These are phyloP conservation scores for Cirrhinus mrigala DNA, from an alignment of 2,797 vertebrate genomes.

Conservation along the genomic window DNA sequence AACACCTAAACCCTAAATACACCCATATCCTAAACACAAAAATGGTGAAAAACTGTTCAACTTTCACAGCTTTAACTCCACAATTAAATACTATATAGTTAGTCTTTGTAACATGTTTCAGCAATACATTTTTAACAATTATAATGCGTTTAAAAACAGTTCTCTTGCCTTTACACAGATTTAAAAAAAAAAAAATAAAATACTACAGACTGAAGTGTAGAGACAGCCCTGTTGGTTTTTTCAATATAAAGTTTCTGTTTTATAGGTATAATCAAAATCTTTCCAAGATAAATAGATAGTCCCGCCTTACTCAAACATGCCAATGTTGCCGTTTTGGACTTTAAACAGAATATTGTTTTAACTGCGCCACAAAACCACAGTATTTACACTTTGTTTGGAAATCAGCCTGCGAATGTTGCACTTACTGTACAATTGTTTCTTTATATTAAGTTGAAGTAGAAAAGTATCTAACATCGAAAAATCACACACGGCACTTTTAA, in stretches of 20 bases:
- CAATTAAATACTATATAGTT: too few species aligned
- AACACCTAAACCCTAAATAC: too few species aligned
- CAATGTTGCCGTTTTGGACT: background rate
- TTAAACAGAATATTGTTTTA: background rate
- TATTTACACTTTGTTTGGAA: background rate
- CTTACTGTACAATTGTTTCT: background rate
- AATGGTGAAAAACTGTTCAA: too few species aligned
- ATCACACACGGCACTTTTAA: background rate
- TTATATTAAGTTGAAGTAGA: background rate
- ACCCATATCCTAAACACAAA: too few species aligned
- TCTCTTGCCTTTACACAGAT: too few species aligned
- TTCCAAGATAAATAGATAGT: background rate
- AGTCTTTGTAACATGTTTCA: too few species aligned
- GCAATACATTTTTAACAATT: too few species aligned
- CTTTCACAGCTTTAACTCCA: too few species aligned
- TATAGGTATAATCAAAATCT: background rate
- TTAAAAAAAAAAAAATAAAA: too few species aligned
- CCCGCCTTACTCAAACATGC: background rate
- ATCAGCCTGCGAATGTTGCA: background rate
- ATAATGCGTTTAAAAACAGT: too few species aligned
- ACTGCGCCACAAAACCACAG: background rate
- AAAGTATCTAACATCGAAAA: background rate
- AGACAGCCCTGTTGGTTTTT: background rate
- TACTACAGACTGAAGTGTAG: background rate
- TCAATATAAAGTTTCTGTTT: background rate